A percentile compares a stretch with the other conserved stretches of the same genome.
These are phyloP conservation scores for Neosilurus mollespiculum DNA, from an alignment of 2,797 vertebrate genomes.

Conservation along the genomic window DNA sequence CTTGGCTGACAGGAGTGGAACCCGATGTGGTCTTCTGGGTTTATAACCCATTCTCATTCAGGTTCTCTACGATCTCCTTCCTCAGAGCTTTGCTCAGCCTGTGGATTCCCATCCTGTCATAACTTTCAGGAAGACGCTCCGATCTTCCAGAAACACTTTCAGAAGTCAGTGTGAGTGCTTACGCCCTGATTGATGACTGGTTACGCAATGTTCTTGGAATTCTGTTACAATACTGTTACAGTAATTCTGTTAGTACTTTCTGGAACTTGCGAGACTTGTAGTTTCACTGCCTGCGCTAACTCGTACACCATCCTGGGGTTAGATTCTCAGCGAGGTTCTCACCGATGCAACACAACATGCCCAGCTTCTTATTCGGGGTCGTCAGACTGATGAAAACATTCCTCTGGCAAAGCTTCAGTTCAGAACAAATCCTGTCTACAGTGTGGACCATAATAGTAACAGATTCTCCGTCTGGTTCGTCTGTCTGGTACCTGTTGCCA, in stretches of 20 bases:
- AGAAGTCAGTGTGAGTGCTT: not conserved
- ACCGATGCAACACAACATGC: not conserved
- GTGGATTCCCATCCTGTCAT: not conserved
- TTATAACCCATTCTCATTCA: not conserved
- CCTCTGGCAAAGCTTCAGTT: slow-evolving; percentile 71
- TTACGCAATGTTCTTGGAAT: not conserved
- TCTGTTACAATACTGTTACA: too few species aligned
- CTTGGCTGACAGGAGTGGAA: not conserved
- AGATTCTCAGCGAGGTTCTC: too few species aligned
- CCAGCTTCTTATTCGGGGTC: slow-evolving; percentile 53
- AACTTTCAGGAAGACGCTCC: not conserved
- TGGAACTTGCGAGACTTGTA: not conserved
- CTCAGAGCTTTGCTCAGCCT: not conserved
- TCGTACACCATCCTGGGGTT: not conserved
- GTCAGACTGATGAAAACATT: slow-evolving; percentile 78
- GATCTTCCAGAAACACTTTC: not conserved
- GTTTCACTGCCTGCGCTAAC: not conserved
- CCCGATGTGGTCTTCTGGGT: not conserved
- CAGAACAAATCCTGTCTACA: slow-evolving; percentile 58
- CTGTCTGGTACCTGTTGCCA: not conserved
- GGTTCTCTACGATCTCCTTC: not conserved
- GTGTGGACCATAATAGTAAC: slow-evolving; percentile 37
- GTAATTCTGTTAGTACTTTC: not conserved
- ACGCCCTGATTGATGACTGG: not conserved
- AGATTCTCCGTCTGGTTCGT: not conserved